A percentile compares a stretch with the other conserved stretches of the same genome.
Conservation (phyloP, 2,888 invertebrate genomes). For the Leucoptera coffeella region DNA sequence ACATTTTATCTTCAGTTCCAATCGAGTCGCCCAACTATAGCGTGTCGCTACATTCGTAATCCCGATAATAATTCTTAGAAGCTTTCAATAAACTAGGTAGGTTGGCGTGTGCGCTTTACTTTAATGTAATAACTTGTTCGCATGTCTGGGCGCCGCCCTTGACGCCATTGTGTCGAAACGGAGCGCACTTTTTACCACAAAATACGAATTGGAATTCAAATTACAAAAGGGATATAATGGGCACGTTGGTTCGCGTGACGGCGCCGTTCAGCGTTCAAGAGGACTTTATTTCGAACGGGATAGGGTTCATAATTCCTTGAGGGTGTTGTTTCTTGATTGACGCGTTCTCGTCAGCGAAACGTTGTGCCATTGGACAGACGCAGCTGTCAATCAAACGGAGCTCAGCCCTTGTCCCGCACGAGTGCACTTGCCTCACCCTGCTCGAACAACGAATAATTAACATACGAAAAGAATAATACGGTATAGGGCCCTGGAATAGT, state of each 20-base stretch:
- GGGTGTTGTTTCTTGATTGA: conserved; percentile 56
- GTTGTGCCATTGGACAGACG: conserved; percentile 71
- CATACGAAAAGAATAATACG: neutral
- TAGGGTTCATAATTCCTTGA: conserved; percentile 18
- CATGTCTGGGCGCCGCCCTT: conserved; percentile 53
- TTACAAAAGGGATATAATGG: conserved; percentile 52
- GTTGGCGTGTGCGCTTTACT: conserved; percentile 41
- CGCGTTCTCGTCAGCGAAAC: conserved; percentile 71
- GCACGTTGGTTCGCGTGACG: conserved; percentile 45
- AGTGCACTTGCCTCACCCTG: conserved; percentile 17
- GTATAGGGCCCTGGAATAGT: neutral
- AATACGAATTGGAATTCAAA: conserved; percentile 54
- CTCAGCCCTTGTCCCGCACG: conserved; percentile 35
- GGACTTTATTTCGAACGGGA: conserved; percentile 10
- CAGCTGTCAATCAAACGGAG: conserved; percentile 69
- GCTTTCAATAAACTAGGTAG: conserved; percentile 33
- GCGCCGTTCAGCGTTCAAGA: too few relatives aligned
- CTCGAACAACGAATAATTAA: conserved; percentile 1
- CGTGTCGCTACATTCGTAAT: too few relatives aligned
- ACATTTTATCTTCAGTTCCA: too few relatives aligned
- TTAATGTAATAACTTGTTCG: conserved; percentile 55
- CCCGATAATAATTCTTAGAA: conserved; percentile 29
- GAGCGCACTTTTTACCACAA: conserved; percentile 45
- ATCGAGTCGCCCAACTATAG: too few relatives aligned
- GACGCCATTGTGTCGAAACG: conserved; percentile 53